These are phyloP conservation scores for Smittia aterrima DNA, from an alignment of 2,888 invertebrate species.

Conservation along the genomic window DNA sequence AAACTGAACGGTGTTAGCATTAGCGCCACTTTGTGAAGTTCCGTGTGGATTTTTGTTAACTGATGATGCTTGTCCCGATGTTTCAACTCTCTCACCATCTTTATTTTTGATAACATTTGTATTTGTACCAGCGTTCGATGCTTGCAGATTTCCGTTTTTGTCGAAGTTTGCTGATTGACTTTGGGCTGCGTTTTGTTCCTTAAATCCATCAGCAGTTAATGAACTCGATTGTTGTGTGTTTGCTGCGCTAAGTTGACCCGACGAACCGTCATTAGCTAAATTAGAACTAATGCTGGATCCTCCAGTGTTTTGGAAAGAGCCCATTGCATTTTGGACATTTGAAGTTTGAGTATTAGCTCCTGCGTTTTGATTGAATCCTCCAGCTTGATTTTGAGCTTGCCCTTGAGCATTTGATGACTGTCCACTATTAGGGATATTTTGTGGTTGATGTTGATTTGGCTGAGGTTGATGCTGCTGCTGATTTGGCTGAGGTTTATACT, in stretches of 20 bases:
- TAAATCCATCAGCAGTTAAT: constrained; percentile 45
- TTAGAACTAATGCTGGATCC: constrained; percentile 52
- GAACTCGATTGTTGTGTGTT: constrained; percentile 49
- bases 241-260: constrained; percentile 51
- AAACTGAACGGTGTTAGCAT: constrained; percentile 48
- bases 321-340: constrained; percentile 44
- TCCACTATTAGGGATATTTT: constrained; percentile 1
- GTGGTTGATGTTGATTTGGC: background rate
- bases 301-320: constrained; percentile 46
- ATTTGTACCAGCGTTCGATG: constrained; percentile 50
- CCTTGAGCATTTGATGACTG: constrained; percentile 30
- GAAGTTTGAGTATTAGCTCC: constrained; percentile 48
- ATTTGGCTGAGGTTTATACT: background rate
- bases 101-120: constrained; percentile 46
- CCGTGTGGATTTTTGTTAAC: constrained; percentile 48
- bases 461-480: background rate
- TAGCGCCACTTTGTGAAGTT: constrained; percentile 48
- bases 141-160: constrained; percentile 46
- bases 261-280: constrained; percentile 49
- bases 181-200: constrained; percentile 48
- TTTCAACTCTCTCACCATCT: constrained; percentile 45
- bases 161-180: constrained; percentile 51
- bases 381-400: constrained; percentile 37
- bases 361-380: constrained; percentile 39
- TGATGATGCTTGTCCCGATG: constrained; percentile 48